Base-by-base conservation (phyloP, 1,140 invertebrate genomes). In the Octopus bimaculoides region DNA sequence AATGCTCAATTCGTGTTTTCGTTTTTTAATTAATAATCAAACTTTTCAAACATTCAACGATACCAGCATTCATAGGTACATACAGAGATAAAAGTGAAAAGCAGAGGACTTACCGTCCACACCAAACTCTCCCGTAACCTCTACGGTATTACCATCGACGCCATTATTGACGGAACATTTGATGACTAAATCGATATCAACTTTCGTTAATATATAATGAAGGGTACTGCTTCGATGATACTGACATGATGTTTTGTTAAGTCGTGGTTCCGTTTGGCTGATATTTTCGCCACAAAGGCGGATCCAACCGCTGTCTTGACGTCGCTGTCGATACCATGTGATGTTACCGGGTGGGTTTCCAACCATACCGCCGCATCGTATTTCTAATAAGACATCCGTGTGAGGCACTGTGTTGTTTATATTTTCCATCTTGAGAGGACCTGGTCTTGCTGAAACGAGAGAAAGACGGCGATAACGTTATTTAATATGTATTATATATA, bases 321-420 rank as follows among this genome's bases (percentile, higher is more conserved):
- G 66, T 17, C 66, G 7, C 66, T 71, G 66, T 5, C 66, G 66
- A 20, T 71, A 71, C 66, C 66, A 71, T 5, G 26, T 20, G 14
- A 71, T n/a, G 66, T 71, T 71, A 14, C 66, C 66, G 6, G 66
- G 66, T 5, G 66, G 66, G 14, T 71, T 71, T n/a, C 66, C 66
- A 14, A 71, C 66, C 66, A 71, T 71, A 5, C 66, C 66, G 6
- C 66, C 66, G 26, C 66, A 71, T 8, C 66, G 66, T 8, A 71
- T 71, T 17, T 71, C 66, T 20, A 71, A 71, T 20, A 71, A 71
- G 66, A 71, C 66, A n/a, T 20, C 66, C 26, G 8, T 71, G 66
- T 71, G 66, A 71, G 66, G 66, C 66, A 71, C 66, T 71, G 66
- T 71, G 66, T 71, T 71, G 66, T 71, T 71, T 71, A 71, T 14